Conservation (phyloP, 2,113 vertebrate species). For the Sigmodon hispidus region DNA sequence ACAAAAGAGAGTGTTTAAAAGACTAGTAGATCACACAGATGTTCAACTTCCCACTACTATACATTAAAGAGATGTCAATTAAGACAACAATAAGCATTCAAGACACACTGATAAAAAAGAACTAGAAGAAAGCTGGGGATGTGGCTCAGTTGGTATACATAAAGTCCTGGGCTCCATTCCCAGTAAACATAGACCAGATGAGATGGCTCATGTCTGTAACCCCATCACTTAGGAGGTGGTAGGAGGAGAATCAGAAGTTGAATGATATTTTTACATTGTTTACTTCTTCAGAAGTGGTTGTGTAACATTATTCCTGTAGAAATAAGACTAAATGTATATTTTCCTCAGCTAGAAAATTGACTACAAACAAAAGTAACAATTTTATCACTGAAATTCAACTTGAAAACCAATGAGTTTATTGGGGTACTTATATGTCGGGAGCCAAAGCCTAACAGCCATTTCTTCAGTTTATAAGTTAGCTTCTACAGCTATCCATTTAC, state of each 20-base stretch:
- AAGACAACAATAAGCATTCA: background rate
- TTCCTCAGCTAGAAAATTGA: background rate
- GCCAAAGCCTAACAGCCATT: no score
- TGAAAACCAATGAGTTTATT: no score
- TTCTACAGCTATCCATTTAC: no score
- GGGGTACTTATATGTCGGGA: no score
- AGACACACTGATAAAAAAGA: background rate
- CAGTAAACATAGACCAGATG: no score
- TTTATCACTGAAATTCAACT: background rate
- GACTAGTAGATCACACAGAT: background rate
- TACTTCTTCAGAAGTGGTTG: background rate
- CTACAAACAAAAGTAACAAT: background rate
- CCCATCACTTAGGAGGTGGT: background rate
- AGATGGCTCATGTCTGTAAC: background rate
- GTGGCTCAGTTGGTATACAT: background rate
- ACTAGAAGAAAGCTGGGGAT: background rate
- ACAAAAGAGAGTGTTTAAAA: background rate
- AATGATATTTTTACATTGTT: background rate
- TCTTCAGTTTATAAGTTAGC: no score
- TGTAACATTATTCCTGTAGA: background rate
- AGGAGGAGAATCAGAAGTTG: background rate
- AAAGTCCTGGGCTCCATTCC: background rate
- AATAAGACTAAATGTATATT: background rate
- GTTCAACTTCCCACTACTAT: background rate
- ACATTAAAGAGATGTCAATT: background rate